These are phyloP conservation scores for Scatophagus argus DNA, from an alignment of 2,113 vertebrate species.

Conservation along the genomic window DNA sequence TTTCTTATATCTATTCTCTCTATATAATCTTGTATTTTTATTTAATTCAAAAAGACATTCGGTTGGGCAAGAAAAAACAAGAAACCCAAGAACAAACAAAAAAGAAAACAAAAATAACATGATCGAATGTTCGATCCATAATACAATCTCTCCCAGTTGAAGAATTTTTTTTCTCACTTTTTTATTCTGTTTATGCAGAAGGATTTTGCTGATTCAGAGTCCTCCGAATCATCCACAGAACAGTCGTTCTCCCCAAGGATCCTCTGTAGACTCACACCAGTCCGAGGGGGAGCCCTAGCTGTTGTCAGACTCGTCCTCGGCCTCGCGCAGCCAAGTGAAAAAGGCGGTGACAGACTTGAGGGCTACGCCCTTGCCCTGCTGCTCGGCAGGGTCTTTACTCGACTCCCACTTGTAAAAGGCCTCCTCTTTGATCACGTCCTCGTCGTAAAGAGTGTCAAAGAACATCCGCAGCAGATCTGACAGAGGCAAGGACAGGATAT, in stretches of 20 bases:
- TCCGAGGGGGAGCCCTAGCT: slow-evolving; percentile 85
- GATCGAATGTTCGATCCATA: slow-evolving; percentile 75
- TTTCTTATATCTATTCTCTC: slow-evolving; percentile 58
- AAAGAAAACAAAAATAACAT: slow-evolving; percentile 37
- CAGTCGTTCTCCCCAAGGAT: background rate
- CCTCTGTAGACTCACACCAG: slow-evolving; percentile 9
- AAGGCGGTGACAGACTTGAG: slow-evolving; percentile 98
- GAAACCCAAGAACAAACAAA: slow-evolving; percentile 30
- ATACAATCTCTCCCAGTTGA: slow-evolving; percentile 79
- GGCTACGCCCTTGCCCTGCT: slow-evolving; percentile 96
- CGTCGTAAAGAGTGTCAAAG: slow-evolving; percentile 95
- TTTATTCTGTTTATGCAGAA: slow-evolving; percentile 71
- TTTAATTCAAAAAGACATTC: slow-evolving; percentile 78
- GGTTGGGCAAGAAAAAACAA: slow-evolving; percentile 53
- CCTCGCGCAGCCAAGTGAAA: slow-evolving; percentile 97
- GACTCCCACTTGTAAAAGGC: slow-evolving; percentile 98
- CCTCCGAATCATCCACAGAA: slow-evolving; percentile 64
- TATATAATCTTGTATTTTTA: slow-evolving; percentile 50
- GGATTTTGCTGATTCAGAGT: slow-evolving; percentile 71
- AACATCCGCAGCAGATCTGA: slow-evolving; percentile 95
- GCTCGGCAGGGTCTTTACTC: slow-evolving; percentile 94
- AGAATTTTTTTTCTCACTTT: slow-evolving; percentile 63
- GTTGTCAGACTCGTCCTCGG: slow-evolving; percentile 95
- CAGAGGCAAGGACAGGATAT: background rate
- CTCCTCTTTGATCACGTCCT: slow-evolving; percentile 97